Conservation (phyloP, 2,797 vertebrate genomes). For the Halcyon chelicuti region DNA sequence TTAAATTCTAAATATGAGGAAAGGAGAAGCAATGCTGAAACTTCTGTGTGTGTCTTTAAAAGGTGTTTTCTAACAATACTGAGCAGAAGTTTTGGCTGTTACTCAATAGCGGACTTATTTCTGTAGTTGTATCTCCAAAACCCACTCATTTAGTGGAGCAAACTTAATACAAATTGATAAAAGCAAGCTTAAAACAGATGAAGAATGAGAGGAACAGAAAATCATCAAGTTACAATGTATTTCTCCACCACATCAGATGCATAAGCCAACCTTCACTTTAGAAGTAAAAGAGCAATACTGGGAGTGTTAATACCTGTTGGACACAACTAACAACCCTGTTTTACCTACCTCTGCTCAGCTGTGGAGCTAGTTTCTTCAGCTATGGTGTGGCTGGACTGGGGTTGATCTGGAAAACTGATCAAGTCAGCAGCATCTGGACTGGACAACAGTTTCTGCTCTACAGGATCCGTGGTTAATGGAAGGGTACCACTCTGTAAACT, state of each 20-base stretch:
- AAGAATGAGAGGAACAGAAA: neutral
- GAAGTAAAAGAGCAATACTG: neutral
- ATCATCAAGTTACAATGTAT: neutral
- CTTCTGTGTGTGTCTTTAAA: neutral
- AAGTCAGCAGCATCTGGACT: conserved; percentile 78
- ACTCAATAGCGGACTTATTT: neutral
- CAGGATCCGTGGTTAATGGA: conserved; percentile 76
- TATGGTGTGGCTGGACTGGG: conserved; percentile 75
- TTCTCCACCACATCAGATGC: neutral
- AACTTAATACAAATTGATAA: neutral
- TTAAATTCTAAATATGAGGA: neutral
- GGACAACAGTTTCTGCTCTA: conserved; percentile 80
- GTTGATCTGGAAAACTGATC: conserved; percentile 80
- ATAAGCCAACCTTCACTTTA: neutral
- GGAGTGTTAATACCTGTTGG: neutral
- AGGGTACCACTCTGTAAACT: conserved; percentile 90
- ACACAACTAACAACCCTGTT: neutral
- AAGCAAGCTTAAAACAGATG: neutral
- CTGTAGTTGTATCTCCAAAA: neutral
- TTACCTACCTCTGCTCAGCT: conserved; percentile 84
- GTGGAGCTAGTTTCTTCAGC: conserved; percentile 70
- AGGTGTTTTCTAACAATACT: neutral
- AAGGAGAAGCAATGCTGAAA: neutral
- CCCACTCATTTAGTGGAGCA: neutral
- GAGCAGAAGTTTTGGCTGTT: neutral